Evolutionary conservation across 2,888 invertebrate species (phyloP), one percentile per base, ranked within the genome.

Genomic region (Hirudinaria manillensis): DNA sequence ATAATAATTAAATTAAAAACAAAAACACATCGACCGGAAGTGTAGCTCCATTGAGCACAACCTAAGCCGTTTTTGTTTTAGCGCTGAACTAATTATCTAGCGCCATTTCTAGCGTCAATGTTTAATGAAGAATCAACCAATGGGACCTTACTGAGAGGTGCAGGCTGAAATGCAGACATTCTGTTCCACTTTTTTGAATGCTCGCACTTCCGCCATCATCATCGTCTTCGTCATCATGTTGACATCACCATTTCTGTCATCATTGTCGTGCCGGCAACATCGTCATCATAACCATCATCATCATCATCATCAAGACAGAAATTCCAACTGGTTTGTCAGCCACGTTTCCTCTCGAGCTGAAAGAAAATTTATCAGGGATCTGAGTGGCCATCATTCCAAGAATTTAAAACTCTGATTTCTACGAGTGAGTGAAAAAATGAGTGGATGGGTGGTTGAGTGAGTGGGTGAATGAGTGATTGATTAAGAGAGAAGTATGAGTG

Each of bases 201-300:
- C 45, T 45, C 45, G 10, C 61, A 45, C 27, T 24, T 2, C 51
- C 51, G 45, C 6, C 2, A 7, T 70, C 71, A 45, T 70, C 71
- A 27, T 51, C 71, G 38, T 70, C n/a, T n/a, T 70, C 71, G 24
- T 7, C 32, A 68, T 32, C 68, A 68, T 51, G n/a, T 70, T 16
- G 24, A 45, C 38, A 45, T 70, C 51, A 34, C 45, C 51, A 34
- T 70, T 13, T n/a, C 45, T 51, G 45, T 36, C 71, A 70, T 27
- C 51, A 70, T 2, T n/a, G n/a, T 2, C 51, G 45, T 36, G n/a
- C 0, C 51, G 45, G 13, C 45, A 45, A 1, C 51, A 45, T 24
- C 38, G 19, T n/a, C 24, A 3, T 70, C 51, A 45, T 51, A 16
- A 16, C n/a, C 51, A 45, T n/a, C 45, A 21, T 45, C 38, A 45